These are phyloP conservation scores for Sinhomidia bicolor DNA, from an alignment of 2,888 invertebrate genomes.

Conservation along the genomic window DNA sequence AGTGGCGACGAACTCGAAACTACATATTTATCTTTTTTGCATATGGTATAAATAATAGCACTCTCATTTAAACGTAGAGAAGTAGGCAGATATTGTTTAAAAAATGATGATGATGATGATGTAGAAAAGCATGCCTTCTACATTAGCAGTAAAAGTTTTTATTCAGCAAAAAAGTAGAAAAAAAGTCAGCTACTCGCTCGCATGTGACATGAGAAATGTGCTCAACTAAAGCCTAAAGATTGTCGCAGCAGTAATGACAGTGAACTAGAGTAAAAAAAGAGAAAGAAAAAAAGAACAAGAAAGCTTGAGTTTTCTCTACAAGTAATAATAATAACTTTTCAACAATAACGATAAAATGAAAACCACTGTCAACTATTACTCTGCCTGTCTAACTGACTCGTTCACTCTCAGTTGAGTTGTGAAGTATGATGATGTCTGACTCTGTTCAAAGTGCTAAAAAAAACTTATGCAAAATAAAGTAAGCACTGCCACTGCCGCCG, in stretches of 20 bases:
- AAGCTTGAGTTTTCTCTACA: background rate
- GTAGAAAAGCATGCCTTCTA: background rate
- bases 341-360: conserved; percentile 44
- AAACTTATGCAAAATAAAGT: conserved; percentile 20
- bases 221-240: background rate
- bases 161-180: background rate
- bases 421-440: conserved; percentile 15
- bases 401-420: conserved; percentile 7
- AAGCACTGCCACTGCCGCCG: too few species aligned
- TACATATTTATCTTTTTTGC: too few species aligned
- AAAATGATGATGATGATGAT: conserved; percentile 14
- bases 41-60: too few species aligned
- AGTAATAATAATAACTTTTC: conserved; percentile 23
- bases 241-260: background rate
- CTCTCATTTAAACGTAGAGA: background rate
- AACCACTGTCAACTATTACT: conserved; percentile 42
- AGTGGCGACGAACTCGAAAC: too few species aligned
- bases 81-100: background rate
- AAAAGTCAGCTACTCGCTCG: background rate
- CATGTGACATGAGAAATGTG: conserved; percentile 1
- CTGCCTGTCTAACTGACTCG: background rate
- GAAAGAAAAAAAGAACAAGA: background rate
- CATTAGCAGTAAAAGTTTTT: background rate
- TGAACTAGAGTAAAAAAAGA: background rate
- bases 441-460: background rate